Evolutionary conservation across 1,140 invertebrate genomes (phyloP).

Genomic region (Drosophila novamexicana): DNA sequence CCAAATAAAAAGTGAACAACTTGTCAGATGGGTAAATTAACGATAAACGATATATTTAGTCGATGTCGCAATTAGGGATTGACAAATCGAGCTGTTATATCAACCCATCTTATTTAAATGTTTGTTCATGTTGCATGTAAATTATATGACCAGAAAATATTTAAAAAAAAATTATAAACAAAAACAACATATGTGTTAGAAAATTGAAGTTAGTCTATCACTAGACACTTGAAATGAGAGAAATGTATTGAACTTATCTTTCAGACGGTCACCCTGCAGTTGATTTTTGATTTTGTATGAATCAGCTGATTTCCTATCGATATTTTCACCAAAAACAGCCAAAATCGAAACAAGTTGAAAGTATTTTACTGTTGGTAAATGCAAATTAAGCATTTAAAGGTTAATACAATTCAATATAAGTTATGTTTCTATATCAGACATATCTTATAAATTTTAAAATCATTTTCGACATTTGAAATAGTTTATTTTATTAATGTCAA

Average conservation of each 20-base stretch:
- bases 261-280: background rate
- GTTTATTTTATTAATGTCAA: background rate
- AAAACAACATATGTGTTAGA: no score
- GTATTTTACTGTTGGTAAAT: no score
- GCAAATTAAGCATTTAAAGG: no score
- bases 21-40: slow-evolving; percentile 35
- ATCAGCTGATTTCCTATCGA: slow-evolving; percentile 1
- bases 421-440: background rate
- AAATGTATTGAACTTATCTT: no score
- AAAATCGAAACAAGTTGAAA: background rate
- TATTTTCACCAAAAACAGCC: background rate
- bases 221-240: no score
- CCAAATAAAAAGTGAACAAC: slow-evolving; percentile 33
- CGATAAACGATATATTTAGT: slow-evolving; percentile 22
- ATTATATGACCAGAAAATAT: no score
- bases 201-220: no score
- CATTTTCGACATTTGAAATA: background rate
- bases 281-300: background rate
- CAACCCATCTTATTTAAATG: background rate
- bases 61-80: background rate
- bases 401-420: no score
- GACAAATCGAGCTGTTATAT: background rate
- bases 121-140: background rate
- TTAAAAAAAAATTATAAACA: no score
- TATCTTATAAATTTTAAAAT: background rate